These are phyloP conservation scores for Cyprinodon diabolis DNA, from an alignment of 2,797 vertebrate genomes.

Conservation along the genomic window DNA sequence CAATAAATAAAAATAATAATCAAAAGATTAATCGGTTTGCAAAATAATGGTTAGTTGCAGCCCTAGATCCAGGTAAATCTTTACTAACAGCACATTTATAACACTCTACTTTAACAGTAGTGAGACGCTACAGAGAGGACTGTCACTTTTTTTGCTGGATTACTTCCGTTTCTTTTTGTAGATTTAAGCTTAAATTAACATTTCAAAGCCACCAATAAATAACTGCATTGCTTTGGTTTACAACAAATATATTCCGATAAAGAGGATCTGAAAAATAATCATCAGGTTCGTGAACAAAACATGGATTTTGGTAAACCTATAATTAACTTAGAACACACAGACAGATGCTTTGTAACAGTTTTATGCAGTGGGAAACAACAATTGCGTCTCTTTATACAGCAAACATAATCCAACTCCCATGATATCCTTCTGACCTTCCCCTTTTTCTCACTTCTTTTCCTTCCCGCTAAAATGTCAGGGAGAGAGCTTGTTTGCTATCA, in stretches of 20 bases:
- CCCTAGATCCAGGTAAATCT: not conserved
- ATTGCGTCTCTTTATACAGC: constrained; percentile 40
- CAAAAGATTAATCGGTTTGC: no score
- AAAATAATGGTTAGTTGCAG: no score
- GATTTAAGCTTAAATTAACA: not conserved
- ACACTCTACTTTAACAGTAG: no score
- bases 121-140: no score
- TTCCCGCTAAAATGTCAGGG: constrained; percentile 63
- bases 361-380: constrained; percentile 14
- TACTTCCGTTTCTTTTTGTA: not conserved
- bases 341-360: constrained; percentile 24
- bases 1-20: no score
- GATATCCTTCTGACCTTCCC: constrained; percentile 18
- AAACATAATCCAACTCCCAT: constrained; percentile 23
- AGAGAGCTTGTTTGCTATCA: constrained; percentile 66
- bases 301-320: constrained; percentile 3
- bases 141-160: no score
- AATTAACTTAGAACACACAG: constrained; percentile 5
- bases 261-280: not conserved
- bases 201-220: not conserved
- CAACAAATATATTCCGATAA: not conserved
- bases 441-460: constrained; percentile 1
- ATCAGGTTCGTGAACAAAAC: constrained; percentile 7
- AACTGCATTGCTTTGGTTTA: not conserved
- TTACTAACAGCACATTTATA: no score